A percentile compares a stretch with the other conserved stretches of the same genome.
Evolutionary conservation across 2,797 vertebrate genomes (phyloP).

Genomic region (Trichosurus vulpecula): DNA sequence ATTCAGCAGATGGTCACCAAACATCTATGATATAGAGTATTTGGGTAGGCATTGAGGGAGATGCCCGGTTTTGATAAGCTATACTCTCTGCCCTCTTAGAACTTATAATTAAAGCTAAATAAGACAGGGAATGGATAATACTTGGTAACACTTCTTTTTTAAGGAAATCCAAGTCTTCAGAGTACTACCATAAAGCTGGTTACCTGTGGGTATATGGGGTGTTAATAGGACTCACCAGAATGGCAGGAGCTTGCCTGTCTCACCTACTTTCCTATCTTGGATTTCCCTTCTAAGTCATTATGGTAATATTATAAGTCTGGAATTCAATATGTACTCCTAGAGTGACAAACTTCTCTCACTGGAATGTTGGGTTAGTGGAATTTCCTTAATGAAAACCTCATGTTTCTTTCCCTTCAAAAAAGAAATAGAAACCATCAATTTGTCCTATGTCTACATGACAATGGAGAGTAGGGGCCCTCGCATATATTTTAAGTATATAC

Average conservation of each 20-base stretch:
- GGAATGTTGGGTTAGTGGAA: not conserved
- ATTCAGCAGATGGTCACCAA: not conserved
- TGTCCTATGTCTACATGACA: not conserved
- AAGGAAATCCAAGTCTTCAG: not conserved
- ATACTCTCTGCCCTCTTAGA: not conserved
- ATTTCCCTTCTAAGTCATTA: not conserved
- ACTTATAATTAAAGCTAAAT: not conserved
- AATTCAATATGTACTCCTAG: not conserved
- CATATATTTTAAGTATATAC: not conserved
- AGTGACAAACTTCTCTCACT: not conserved
- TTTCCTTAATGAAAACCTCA: not conserved
- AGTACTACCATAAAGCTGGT: not conserved
- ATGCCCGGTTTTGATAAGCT: not conserved
- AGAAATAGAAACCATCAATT: not conserved
- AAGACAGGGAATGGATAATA: not conserved
- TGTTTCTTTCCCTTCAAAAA: not conserved
- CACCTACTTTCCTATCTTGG: not conserved
- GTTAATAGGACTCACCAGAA: not conserved
- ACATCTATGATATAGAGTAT: not conserved
- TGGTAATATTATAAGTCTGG: not conserved
- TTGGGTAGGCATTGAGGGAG: not conserved
- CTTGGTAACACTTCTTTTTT: not conserved
- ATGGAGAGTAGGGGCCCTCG: not conserved
- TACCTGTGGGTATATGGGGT: not conserved
- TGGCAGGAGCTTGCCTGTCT: too few species aligned